Evolutionary conservation across 2,888 invertebrate genomes (phyloP).

Genomic region (Thalpophila matura): DNA sequence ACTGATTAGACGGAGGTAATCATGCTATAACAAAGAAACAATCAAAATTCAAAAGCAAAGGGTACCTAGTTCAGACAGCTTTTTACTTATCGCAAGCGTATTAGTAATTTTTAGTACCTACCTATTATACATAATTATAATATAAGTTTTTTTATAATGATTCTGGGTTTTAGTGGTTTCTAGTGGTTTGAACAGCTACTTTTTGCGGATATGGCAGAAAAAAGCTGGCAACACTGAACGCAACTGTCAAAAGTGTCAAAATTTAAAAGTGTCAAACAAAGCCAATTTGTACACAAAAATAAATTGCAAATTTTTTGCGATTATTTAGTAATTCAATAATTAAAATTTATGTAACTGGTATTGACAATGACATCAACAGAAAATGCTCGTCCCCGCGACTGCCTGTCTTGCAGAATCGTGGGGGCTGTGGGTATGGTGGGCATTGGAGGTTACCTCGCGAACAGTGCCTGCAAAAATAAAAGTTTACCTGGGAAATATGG

Average conservation of each 20-base stretch:
- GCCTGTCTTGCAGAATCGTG: conserved; percentile 90
- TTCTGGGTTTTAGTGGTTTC: too few relatives aligned
- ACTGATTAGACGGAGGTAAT: too few relatives aligned
- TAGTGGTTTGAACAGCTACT: too few relatives aligned
- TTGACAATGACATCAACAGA: conserved; percentile 74
- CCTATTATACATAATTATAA: too few relatives aligned
- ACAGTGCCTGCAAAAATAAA: conserved; percentile 89
- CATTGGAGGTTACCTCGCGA: conserved; percentile 91
- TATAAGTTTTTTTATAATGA: too few relatives aligned
- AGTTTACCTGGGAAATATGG: conserved; percentile 84
- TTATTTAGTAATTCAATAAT: neutral
- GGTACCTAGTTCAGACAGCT: too few relatives aligned
- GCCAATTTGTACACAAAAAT: neutral
- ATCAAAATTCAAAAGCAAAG: too few relatives aligned
- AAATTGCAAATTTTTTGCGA: conserved; percentile 11
- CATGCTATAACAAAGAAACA: too few relatives aligned
- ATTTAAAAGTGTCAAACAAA: neutral
- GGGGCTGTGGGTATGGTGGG: conserved; percentile 92
- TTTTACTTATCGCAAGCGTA: too few relatives aligned
- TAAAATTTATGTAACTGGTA: conserved; percentile 4
- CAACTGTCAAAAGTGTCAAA: conserved; percentile 3
- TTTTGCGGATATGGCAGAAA: too few relatives aligned
- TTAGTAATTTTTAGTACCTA: too few relatives aligned
- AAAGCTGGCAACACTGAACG: neutral
- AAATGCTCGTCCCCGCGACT: conserved; percentile 87